Conservation (phyloP, 2,113 vertebrate genomes). For the Pardalotus punctatus region DNA sequence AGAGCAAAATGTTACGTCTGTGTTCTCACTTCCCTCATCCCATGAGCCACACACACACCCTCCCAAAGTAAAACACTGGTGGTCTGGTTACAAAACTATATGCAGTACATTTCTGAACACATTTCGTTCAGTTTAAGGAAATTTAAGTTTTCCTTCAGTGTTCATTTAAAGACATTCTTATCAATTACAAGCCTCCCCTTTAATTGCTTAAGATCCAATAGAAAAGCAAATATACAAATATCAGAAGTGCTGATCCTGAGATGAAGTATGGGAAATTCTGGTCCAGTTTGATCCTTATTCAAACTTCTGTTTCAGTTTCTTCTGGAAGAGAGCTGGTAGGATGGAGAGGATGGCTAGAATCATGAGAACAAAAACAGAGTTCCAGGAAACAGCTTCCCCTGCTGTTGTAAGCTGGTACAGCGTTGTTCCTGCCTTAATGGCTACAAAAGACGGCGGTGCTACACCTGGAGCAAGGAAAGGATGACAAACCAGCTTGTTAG, state of each 20-base stretch:
- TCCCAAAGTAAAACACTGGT: neutral
- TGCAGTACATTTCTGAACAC: constrained; percentile 25
- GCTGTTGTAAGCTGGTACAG: constrained; percentile 97
- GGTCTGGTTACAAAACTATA: constrained; percentile 19
- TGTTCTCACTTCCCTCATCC: neutral
- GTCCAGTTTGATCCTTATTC: constrained; percentile 74
- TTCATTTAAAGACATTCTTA: constrained; percentile 32
- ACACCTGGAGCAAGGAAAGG: constrained; percentile 73
- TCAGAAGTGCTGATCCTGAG: constrained; percentile 78
- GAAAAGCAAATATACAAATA: constrained; percentile 67
- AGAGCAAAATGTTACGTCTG: neutral
- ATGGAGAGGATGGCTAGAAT: constrained; percentile 92
- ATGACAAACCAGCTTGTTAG: neutral
- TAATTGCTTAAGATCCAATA: constrained; percentile 64
- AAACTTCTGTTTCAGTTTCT: constrained; percentile 93
- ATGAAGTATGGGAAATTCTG: constrained; percentile 58
- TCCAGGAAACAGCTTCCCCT: constrained; percentile 97
- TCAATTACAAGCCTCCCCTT: constrained; percentile 22
- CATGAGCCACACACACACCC: neutral
- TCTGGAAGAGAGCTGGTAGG: constrained; percentile 92
- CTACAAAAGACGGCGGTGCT: constrained; percentile 95
- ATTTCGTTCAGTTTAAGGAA: constrained; percentile 7
- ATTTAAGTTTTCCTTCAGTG: too few relatives aligned
- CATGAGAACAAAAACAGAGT: constrained; percentile 91
- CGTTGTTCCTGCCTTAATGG: constrained; percentile 96